These are phyloP conservation scores for Tiliacea citrago DNA, from an alignment of 2,888 invertebrate genomes.

Conservation along the genomic window DNA sequence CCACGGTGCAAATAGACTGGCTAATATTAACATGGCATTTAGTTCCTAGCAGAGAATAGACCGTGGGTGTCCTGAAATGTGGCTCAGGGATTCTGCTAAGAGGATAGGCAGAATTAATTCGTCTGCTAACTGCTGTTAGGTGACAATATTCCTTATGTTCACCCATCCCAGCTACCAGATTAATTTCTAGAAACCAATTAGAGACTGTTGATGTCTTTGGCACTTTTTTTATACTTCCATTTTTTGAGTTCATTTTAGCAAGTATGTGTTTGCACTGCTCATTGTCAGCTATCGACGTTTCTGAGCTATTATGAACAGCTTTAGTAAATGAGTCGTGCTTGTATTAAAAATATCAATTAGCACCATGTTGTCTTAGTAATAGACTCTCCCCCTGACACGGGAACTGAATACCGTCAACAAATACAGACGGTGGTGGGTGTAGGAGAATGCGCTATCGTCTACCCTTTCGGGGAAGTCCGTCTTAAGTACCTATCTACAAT, in stretches of 20 bases:
- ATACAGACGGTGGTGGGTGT: constrained; percentile 47
- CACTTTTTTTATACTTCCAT: neutral
- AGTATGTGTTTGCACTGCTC: neutral
- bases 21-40: constrained; percentile 56
- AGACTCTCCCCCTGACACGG: neutral
- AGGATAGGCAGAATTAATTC: neutral
- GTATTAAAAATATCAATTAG: neutral
- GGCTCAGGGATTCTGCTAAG: neutral
- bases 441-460: constrained; percentile 46
- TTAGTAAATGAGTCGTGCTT: neutral
- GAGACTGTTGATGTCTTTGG: neutral
- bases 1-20: constrained; percentile 44
- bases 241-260: neutral
- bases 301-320: neutral
- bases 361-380: neutral
- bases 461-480: constrained; percentile 32
- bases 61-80: constrained; percentile 25
- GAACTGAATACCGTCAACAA: constrained; percentile 2
- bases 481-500: neutral
- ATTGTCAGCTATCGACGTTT: neutral
- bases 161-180: neutral
- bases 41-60: constrained; percentile 41
- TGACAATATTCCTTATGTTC: neutral
- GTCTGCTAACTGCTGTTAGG: neutral
- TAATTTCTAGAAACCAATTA: neutral